A percentile compares a stretch with the other conserved stretches of the same genome.
Evolutionary conservation across 2,113 vertebrate genomes (phyloP).

Genomic region (Chaetodon trifascialis): DNA sequence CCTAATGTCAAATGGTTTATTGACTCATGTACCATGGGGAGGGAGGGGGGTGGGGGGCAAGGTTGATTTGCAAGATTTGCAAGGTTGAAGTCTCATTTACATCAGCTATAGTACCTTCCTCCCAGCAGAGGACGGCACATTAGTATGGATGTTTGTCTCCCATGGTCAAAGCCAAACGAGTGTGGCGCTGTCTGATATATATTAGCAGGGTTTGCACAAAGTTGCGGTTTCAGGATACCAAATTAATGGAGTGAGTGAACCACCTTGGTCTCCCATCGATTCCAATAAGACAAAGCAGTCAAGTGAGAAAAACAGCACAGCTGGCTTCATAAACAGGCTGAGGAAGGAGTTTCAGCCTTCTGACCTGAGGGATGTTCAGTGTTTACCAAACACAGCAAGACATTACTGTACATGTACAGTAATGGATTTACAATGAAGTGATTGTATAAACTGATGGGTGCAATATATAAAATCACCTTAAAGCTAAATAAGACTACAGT

Average conservation of each 20-base stretch:
- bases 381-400: constrained; percentile 36
- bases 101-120: constrained; percentile 29
- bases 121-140: constrained; percentile 22
- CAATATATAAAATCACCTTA: neutral
- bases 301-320: constrained; percentile 75
- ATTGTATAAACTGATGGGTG: neutral
- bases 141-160: constrained; percentile 34
- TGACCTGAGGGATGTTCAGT: constrained; percentile 52
- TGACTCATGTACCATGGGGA: constrained; percentile 58
- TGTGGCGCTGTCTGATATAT: constrained; percentile 49
- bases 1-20: constrained; percentile 77
- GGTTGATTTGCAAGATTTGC: constrained; percentile 46
- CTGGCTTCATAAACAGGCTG: constrained; percentile 69
- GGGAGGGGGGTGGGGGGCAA: neutral
- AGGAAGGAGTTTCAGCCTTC: constrained; percentile 57
- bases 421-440: constrained; percentile 16
- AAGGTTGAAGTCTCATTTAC: constrained; percentile 63
- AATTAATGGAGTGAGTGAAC: constrained; percentile 82
- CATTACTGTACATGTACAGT: constrained; percentile 29
- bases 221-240: constrained; percentile 68
- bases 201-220: constrained; percentile 59
- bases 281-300: constrained; percentile 81
- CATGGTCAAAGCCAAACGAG: constrained; percentile 52
- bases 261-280: constrained; percentile 78
- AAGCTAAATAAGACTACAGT: neutral